These are phyloP conservation scores for Sparidentex hasta DNA, from an alignment of 2,797 vertebrate genomes.

Conservation along the genomic window DNA sequence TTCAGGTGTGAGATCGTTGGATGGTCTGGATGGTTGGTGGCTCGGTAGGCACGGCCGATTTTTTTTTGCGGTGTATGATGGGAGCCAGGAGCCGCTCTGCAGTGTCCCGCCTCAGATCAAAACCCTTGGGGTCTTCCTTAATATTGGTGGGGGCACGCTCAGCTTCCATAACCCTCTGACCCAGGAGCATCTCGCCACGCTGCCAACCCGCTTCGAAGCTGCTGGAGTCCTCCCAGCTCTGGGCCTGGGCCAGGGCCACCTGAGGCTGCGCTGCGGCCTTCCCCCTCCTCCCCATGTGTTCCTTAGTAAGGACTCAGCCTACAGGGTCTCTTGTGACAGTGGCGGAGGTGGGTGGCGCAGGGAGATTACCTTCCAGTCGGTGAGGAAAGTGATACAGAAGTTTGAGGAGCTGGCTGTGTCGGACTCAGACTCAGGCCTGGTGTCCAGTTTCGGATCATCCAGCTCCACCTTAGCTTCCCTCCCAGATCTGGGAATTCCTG, in stretches of 20 bases:
- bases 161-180: slow-evolving; percentile 83
- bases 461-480: slow-evolving; percentile 66
- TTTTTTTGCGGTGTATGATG: slow-evolving; percentile 75
- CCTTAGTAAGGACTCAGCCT: slow-evolving; percentile 70
- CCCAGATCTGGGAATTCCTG: slow-evolving; percentile 43
- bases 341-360: slow-evolving; percentile 58
- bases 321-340: slow-evolving; percentile 55
- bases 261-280: slow-evolving; percentile 75
- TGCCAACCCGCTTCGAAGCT: slow-evolving; percentile 75
- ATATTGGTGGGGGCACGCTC: slow-evolving; percentile 75
- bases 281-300: slow-evolving; percentile 78
- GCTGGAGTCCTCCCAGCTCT: slow-evolving; percentile 73
- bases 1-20: slow-evolving; percentile 77
- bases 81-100: slow-evolving; percentile 65
- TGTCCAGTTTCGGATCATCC: slow-evolving; percentile 70
- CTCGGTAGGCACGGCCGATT: slow-evolving; percentile 67
- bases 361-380: slow-evolving; percentile 70
- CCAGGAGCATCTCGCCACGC: slow-evolving; percentile 75
- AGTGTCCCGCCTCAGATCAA: slow-evolving; percentile 80
- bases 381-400: slow-evolving; percentile 77
- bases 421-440: slow-evolving; percentile 68
- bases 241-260: slow-evolving; percentile 75
- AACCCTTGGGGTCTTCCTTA: slow-evolving; percentile 82
- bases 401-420: slow-evolving; percentile 78
- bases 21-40: slow-evolving; percentile 73